Evolutionary conservation across 2,888 invertebrate species (phyloP), one percentile per base, ranked within the genome.

Genomic region (Coenonympha arcania): DNA sequence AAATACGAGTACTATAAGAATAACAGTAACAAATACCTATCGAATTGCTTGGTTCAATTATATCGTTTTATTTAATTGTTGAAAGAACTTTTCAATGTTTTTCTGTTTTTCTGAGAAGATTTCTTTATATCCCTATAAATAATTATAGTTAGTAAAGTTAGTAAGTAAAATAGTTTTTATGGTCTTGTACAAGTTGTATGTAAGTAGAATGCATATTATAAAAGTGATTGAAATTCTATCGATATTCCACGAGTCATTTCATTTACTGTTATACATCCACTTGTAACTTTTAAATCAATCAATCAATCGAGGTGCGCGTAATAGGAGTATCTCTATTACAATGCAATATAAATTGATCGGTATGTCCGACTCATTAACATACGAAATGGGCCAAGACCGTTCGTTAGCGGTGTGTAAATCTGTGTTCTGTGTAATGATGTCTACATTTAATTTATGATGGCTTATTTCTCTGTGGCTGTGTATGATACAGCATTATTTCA

Each of bases 321-420:
- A 72, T 69, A 67, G 58, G 61, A 56, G 52, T 66, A 70, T 71
- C 72, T 72, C 64, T 73, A 73, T 76, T 69, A 68, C 66, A 73
- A 71, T 71, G 64, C 67, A 60, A 64, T 72, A 69, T 61, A 66
- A 64, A 65, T 68, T 63, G 65, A 65, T 64, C 64, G 63, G 62
- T 65, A 71, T 69, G 62, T 66, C 57, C 63, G 72, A 69, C 74
- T 79, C 75, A 79, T 81, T 81, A 76, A 68, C 74, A 76, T 75
- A 67, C 62, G 64, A 64, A 64, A 69, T 60, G 50, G 55, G 54
- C 52, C 55, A 55, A 54, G 56, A 53, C 45, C 52, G 55, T 60
- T 57, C 62, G 59, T 60, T 57, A 53, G 50, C 50, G 46, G 44
- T 44, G 44, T 44, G 47, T 48, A 50, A 39, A 48, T 49, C 45